Percentiles rank a stretch among this genome's conserved stretches.
Evolutionary conservation across 1,140 invertebrate genomes (phyloP).

Genomic region (Apis florea): DNA sequence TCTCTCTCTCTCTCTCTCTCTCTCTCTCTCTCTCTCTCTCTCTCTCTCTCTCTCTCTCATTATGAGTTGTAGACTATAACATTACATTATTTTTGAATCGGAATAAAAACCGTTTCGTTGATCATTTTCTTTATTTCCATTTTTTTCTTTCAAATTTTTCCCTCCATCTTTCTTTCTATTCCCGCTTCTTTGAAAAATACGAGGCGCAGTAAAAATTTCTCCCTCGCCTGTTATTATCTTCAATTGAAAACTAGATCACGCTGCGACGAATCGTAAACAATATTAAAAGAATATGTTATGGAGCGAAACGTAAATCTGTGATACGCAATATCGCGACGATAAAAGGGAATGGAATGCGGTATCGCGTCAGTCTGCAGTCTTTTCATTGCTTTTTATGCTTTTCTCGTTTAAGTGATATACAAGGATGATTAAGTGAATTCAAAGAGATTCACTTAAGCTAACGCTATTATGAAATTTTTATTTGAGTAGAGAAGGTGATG

Average conservation of each 20-base stretch:
- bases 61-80: too few relatives aligned
- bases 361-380: not conserved
- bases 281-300: constrained; percentile 34
- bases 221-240: not conserved
- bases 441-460: not conserved
- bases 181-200: not conserved
- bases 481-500: too few relatives aligned
- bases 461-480: constrained; percentile 4
- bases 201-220: not conserved
- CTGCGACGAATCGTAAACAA: constrained; percentile 1
- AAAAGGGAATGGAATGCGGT: not conserved
- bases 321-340: constrained; percentile 38
- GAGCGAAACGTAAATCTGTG: constrained; percentile 18
- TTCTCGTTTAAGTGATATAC: constrained; percentile 5
- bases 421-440: constrained; percentile 19
- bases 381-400: not conserved
- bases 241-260: constrained; percentile 16
- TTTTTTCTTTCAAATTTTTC: not conserved
- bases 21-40: too few relatives aligned
- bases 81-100: not conserved
- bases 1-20: too few relatives aligned
- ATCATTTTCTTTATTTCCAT: constrained; percentile 9
- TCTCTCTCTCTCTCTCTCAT: too few relatives aligned
- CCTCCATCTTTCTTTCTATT: not conserved
- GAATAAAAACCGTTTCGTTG: not conserved